Evolutionary conservation across 2,888 invertebrate species (phyloP), one percentile per base, ranked within the genome.

Genomic region (Epinotia bilunana): DNA sequence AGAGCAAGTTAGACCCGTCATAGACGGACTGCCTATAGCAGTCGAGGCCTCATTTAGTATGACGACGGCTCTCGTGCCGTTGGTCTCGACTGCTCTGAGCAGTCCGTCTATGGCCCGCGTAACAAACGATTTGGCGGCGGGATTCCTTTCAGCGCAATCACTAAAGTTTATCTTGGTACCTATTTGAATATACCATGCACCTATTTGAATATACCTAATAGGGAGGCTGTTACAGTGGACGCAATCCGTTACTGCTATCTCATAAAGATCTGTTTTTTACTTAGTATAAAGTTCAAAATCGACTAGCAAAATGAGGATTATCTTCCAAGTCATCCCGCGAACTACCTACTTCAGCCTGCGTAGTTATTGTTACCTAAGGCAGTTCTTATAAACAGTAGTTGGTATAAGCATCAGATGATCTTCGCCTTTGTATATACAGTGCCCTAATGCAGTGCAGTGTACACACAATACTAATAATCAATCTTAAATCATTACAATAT

Each of bases 161-260:
- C 57, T 58, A 57, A 68, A 68, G 43, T 43, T 68, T 68, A 69
- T 69, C 58, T 69, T 7, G 57, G 43, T 43, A n/a, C n/a, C n/a
- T n/a, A n/a, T n/a, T n/a, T n/a, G n/a, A n/a, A n/a, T n/a, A 11
- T 58, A 16, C 46, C 23, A 16, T 28, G 28, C 60, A 60, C 28
- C 23, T 23, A 60, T 69, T 69, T 69, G 58, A 69, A 69, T 69
- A 69, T 69, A n/a, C n/a, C n/a, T n/a, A 68, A 68, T 60, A 23
- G 68, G 67, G 46, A 46, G 23, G 58, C 46, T 58, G 58, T 46
- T 69, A 69, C 5, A 46, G 43, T 58, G 57, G 33, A 39, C 13
- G n/a, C 68, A 39, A 68, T 69, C 58, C 16, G 12, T 13, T 20
- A 58, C 39, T 13, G 9, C 58, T 60, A n/a, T 23, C 5, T 16